Conservation (phyloP, 2,888 invertebrate species). For the Polyommatus icarus region DNA sequence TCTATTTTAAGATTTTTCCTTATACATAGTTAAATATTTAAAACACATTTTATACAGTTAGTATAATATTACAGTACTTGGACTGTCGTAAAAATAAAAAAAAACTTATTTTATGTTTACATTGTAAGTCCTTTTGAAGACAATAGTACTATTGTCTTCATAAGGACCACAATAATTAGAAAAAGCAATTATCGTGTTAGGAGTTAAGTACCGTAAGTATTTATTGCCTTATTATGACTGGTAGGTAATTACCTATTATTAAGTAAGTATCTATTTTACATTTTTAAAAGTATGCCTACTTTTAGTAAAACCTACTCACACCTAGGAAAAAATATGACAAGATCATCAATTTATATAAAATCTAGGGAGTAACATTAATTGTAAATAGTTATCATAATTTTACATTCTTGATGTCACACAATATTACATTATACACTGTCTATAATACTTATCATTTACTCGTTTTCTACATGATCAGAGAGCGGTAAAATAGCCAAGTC, state of each 20-base stretch:
- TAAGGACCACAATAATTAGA: conserved; percentile 3
- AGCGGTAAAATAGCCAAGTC: too few relatives aligned
- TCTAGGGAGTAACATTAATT: too few relatives aligned
- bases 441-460: too few relatives aligned
- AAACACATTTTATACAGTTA: neutral
- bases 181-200: neutral
- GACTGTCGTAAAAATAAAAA: neutral
- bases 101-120: neutral
- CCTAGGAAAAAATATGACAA: too few relatives aligned
- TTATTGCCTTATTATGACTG: neutral
- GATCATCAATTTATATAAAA: too few relatives aligned
- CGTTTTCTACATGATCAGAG: too few relatives aligned
- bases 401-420: neutral
- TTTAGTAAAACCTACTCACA: too few relatives aligned
- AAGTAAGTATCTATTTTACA: neutral
- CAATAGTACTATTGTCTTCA: neutral
- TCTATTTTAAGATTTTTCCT: neutral
- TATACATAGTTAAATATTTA: neutral
- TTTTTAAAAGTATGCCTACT: too few relatives aligned
- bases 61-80: neutral
- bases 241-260: neutral
- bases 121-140: neutral
- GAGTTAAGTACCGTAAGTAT: neutral
- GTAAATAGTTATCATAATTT: too few relatives aligned
- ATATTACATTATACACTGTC: neutral